Evolutionary conservation across 2,797 vertebrate genomes (phyloP), one percentile per base, ranked within the genome.

Genomic region (Denticeps clupeoides): DNA sequence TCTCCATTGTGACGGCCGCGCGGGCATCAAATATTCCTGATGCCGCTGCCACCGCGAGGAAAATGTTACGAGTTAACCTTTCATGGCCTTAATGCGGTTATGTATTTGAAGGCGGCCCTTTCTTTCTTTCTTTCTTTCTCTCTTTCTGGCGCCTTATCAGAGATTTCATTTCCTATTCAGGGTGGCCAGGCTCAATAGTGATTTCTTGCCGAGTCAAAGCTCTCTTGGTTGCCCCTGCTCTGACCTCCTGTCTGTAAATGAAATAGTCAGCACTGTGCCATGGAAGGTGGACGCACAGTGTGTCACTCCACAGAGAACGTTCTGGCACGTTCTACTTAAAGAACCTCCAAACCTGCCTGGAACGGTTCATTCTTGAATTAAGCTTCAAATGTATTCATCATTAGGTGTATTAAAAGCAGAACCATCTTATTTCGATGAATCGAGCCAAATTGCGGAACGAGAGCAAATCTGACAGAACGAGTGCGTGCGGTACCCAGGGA

Each of bases 21-120:
- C 72, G 70, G 68, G 58, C 67, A 78, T 74, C 58, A 10, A 60
- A 63, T 64, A 62, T 44, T 24, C 42, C 48, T 49, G 45, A 41
- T 26, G 27, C 1, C 45, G 50, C 56, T 55, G 63, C 65, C 12
- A 45, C 55, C 45, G 50, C 51, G 59, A 43, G 46, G 59, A 71
- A 74, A 79, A 76, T 72, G 69, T 72, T 73, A 71, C 42, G 56
- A 56, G 56, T 71, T 78, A 75, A 79, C 71, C 67, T 81, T 64
- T 63, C 42, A 47, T 49, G 66, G 62, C 49, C 44, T 49, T 59
- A 56, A 62, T 48, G 53, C 29, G 27, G 22, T 50, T 58, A 37
- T 48, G 54, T 64, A 69, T 78, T 75, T 67, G 57, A 74, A 67
- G 61, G 47, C 53, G 38, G 33, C 41, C 64, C 46, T 62, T 68